Base-by-base conservation (phyloP, 2,113 vertebrate genomes). In the Seriola aureovittata region DNA sequence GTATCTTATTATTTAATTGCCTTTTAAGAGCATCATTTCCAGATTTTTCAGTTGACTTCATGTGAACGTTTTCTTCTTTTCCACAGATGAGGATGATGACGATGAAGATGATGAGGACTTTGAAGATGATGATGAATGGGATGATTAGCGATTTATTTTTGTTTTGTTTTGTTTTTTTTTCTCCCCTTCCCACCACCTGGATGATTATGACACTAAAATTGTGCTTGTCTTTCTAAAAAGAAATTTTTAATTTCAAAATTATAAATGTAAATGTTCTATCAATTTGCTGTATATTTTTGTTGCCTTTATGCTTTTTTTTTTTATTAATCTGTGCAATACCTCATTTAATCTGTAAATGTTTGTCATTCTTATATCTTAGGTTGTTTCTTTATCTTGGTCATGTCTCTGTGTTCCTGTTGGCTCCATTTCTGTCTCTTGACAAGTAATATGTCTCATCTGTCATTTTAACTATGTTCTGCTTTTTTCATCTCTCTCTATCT, bases 301-400 rank as follows among this genome's bases (percentile, higher is more conserved):
- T 98, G 97, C 97, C 96, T 98, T 97, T 81, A 88, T 96, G 96
- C 95, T 95, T 89, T 95, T 38, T 97, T 97, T 29, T 29, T 80
- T 90, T 88, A 96, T 97, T 97, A 96, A 97, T 98, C 97, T 97
- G 97, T 99, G 97, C 97, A 98, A 99, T 99, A 99, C 97, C 97
- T 99, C 97, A 97, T 97, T 97, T 97, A 97, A 96, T 97, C 96
- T 97, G 96, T 96, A 96, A 96, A 95, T 93, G 94, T 97, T 96
- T 96, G 94, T 97, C 96, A 92, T 94, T 94, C 73, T 95, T 95
- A 88, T 89, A 95, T 95, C 88, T 92, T 96, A 81, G 92, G 86
- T 85, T 73, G 63, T 67, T 78, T 65, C 72, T 73, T 54, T 54
- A 8, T 84, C 66, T 69, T 44, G 3, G 13, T 68, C 71, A 4